Evolutionary conservation across 2,888 invertebrate genomes (phyloP), one percentile per base, ranked within the genome.

Genomic region (Ditylenchus weischeri): DNA sequence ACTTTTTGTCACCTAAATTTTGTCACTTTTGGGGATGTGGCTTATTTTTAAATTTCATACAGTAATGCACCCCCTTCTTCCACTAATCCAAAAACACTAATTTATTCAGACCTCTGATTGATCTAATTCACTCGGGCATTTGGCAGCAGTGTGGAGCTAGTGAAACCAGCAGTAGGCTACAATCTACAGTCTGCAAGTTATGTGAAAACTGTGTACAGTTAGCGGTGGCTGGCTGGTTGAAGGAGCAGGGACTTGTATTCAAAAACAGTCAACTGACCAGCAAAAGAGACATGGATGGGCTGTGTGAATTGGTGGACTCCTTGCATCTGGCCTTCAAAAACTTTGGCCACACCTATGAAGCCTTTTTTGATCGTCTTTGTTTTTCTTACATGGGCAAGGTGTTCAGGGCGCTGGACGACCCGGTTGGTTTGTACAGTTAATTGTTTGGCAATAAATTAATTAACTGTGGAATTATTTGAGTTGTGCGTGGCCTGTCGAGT

Each of bases 231-330:
- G 51, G 23, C n/a, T 69, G 70, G 70, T 23, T 69, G 59, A 23
- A 60, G 35, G 66, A 58, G 35, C 50, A 38, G 43, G 47, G 50
- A 18, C 23, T 23, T 18, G 13, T 21, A 2, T 23, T 29, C 29
- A 21, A 29, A 18, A 54, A 11, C 15, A 18, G 54, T 18, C n/a
- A 11, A 15, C 6, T 54, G 7, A 54, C 54, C 21, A 54, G 54
- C n/a, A 36, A 15, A 19, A 48, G 23, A 29, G 19, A 23, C 13
- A 43, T 66, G 1, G 68, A 61, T 54, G 23, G 18, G 18, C 51
- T 70, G 35, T 68, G 72, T 35, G 58, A 70, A n/a, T 19, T 49
- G 29, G 57, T 70, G 21, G 70, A 70, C 57, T 48, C 29, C 10
- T 49, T 70, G 36, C 70, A 69, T 51, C 23, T 73, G 13, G 49